phyloP scores from a whole-genome alignment of 2,113 vertebrate species.

The Cyprinodon tularosa region DNA sequence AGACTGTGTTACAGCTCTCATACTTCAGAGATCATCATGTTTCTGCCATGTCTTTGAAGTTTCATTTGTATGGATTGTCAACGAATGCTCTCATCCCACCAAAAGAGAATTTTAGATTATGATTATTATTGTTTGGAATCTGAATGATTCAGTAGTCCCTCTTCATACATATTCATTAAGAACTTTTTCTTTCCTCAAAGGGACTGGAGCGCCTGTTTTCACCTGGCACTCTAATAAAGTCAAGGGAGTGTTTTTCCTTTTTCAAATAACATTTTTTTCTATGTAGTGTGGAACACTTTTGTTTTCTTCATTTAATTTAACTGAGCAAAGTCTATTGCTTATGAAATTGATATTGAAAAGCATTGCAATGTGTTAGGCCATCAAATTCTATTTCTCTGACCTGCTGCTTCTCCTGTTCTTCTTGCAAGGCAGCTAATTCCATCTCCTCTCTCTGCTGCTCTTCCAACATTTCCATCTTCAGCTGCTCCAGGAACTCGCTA shows the following conservation, averaged over 20 bases:
- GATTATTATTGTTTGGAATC: slow-evolving; percentile 57
- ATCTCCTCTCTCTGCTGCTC: slow-evolving; percentile 89
- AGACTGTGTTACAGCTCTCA: slow-evolving; percentile 19
- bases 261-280: background rate
- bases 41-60: slow-evolving; percentile 58
- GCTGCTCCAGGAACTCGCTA: slow-evolving; percentile 95
- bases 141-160: slow-evolving; percentile 44
- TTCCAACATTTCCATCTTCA: slow-evolving; percentile 95
- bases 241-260: slow-evolving; percentile 12
- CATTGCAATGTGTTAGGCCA: background rate
- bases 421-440: slow-evolving; percentile 83
- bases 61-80: slow-evolving; percentile 50
- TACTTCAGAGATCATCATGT: slow-evolving; percentile 56
- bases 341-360: background rate
- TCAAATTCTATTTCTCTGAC: slow-evolving; percentile 41
- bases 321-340: background rate
- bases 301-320: background rate
- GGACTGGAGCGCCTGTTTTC: slow-evolving; percentile 46
- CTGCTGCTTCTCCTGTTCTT: slow-evolving; percentile 84
- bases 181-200: slow-evolving; percentile 33
- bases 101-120: slow-evolving; percentile 64
- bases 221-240: slow-evolving; percentile 34
- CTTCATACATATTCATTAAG: slow-evolving; percentile 61
- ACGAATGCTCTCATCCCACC: slow-evolving; percentile 28
- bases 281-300: background rate